These are phyloP conservation scores for Netelia inedita DNA, from an alignment of 2,888 invertebrate genomes.

Conservation along the genomic window DNA sequence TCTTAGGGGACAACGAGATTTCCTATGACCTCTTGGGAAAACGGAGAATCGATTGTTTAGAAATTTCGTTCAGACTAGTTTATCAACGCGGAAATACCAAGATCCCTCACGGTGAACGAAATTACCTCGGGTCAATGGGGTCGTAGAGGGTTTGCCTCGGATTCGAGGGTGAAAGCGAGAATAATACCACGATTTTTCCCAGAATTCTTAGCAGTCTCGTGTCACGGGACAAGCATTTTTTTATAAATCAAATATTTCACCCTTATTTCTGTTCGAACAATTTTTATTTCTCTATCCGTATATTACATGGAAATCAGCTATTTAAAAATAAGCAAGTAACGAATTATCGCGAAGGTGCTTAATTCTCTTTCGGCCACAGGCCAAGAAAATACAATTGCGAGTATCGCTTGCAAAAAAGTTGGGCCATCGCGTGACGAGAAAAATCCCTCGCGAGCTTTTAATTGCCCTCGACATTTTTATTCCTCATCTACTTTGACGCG, in stretches of 20 bases:
- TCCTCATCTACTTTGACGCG: background rate
- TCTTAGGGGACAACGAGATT: background rate
- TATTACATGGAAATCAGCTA: background rate
- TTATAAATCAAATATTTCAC: background rate
- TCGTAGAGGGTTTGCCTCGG: slow-evolving; percentile 33
- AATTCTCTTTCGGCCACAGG: background rate
- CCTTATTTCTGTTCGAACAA: background rate
- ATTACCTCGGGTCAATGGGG: slow-evolving; percentile 52
- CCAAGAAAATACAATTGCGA: background rate
- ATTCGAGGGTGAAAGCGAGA: background rate
- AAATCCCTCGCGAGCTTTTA: slow-evolving; percentile 1
- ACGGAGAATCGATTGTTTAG: background rate
- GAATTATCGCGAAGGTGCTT: background rate
- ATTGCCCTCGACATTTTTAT: background rate
- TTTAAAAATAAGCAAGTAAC: background rate
- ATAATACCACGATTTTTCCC: background rate
- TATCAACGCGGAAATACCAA: slow-evolving; percentile 6
- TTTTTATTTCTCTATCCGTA: background rate
- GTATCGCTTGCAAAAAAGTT: background rate
- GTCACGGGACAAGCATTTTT: background rate
- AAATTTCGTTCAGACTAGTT: background rate
- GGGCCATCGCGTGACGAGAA: slow-evolving; percentile 23
- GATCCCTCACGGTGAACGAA: slow-evolving; percentile 35
- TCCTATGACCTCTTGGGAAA: background rate
- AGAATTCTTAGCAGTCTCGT: background rate